Base-by-base conservation (phyloP, 2,797 vertebrate species). In the Neosilurus hyrtlii region DNA sequence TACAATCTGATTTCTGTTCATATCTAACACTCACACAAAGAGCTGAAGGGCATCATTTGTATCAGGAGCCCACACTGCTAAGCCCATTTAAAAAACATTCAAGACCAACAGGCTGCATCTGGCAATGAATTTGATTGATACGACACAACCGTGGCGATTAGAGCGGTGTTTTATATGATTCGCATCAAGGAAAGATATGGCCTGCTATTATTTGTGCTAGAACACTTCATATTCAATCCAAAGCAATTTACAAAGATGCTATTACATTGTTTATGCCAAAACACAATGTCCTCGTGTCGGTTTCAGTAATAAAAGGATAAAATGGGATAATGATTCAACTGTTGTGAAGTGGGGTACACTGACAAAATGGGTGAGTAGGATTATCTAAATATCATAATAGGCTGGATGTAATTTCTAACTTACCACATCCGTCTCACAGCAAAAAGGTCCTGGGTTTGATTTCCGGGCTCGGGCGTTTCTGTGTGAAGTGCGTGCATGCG, bases 21-120 rank as follows among this genome's bases (percentile, higher is more conserved):
- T 77, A 78, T 72, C 49, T 30, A 24, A 20, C 11, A 2, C 57
- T 75, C 66, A 71, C 26, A 30, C 59, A 30, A 74, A 30, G 76
- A 74, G 77, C 82, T 37, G 43, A 80, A 80, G 77, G 77, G 68
- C 70, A 84, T 84, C 77, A 30, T 73, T 84, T 66, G 63, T 62
- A 74, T 84, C 51, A 74, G 61, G 77, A 24, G 11, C 51, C 49
- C 68, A 49, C 18, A 74, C 22, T 66, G 77, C 37, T 49, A 74
- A n/a, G 16, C 63, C 54, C 56, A 70, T 84, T 84, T 80, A 37
- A 80, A 73, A 73, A 52, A 71, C 56, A 54, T 62, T 62, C 18
- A 70, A 62, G 18, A 61, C 30, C 30, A 59, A 56, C 61, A 66
- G 30, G 61, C 83, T 57, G 61, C 70, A 66, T 73, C 51, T 11